Percentiles rank a stretch among this genome's conserved stretches.
These are phyloP conservation scores for Archips crataeganus DNA, from an alignment of 2,888 invertebrate species.

Conservation along the genomic window DNA sequence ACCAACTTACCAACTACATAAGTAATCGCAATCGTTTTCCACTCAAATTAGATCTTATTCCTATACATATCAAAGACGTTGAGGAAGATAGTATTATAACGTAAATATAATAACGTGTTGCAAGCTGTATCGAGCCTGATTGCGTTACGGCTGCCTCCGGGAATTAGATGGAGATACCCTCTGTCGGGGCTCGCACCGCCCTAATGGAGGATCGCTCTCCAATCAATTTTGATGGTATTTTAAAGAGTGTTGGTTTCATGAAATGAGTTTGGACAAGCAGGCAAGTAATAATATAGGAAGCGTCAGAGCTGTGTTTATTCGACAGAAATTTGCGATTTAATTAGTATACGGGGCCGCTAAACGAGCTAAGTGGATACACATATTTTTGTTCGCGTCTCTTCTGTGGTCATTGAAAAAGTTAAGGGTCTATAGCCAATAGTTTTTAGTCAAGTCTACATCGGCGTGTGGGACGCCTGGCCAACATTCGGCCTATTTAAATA, in stretches of 20 bases:
- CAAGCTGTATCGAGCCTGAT: slow-evolving; percentile 34
- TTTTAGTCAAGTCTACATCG: no score
- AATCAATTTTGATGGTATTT: slow-evolving; percentile 14
- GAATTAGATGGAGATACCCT: slow-evolving; percentile 1
- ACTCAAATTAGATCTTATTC: slow-evolving; percentile 1
- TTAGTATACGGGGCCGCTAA: no score
- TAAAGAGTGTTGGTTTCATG: slow-evolving; percentile 9
- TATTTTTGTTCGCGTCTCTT: no score
- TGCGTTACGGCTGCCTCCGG: slow-evolving; percentile 23
- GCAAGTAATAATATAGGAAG: not conserved
- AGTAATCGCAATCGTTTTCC: slow-evolving; percentile 7
- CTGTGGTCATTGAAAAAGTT: no score
- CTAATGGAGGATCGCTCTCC: slow-evolving; percentile 8
- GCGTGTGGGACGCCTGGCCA: no score
- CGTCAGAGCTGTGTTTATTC: not conserved
- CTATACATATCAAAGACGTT: slow-evolving; percentile 5
- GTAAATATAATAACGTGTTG: slow-evolving; percentile 38
- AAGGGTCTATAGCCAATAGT: no score
- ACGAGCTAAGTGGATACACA: no score
- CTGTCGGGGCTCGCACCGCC: not conserved
- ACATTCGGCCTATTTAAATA: no score
- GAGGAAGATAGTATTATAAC: not conserved
- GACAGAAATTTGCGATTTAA: not conserved
- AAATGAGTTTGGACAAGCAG: slow-evolving; percentile 9
- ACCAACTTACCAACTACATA: not conserved